Base-by-base conservation (phyloP, 1,140 invertebrate genomes). In the Lethrus apterus region DNA sequence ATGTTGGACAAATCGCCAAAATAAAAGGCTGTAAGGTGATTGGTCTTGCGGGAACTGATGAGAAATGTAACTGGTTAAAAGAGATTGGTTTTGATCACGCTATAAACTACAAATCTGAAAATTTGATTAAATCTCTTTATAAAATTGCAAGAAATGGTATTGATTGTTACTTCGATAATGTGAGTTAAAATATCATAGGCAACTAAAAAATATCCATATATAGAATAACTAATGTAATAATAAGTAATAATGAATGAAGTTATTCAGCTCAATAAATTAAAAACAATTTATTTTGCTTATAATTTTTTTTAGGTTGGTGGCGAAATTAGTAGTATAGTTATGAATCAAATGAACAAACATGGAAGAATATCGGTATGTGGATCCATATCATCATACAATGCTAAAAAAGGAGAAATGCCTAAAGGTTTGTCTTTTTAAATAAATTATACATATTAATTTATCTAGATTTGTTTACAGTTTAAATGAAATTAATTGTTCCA, bases 121-220 rank as follows among this genome's bases (percentile, higher is more conserved):
- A 79, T 47, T 41, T 83, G 23, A 57, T 57, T 2, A 34, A 63
- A 20, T 70, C 67, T 17, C 64, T 85, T n/a, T 75, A 69, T 52
- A 67, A 78, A 62, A 70, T 64, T 18, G 81, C 79, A 13, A 80
- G 81, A 0, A 67, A 80, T 10, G 79, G 78, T 20, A 63, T 85
- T 4, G 79, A 85, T 54, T 79, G 78, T 49, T 84, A 83, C 54
- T 84, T 84, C 65, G 82, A 84, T 55, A 84, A 84, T 65, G 82
- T 83, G 68, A 41, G 30, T 32, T n/a, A n/a, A n/a, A n/a, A n/a
- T 8, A 7, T 29, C n/a, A 29, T 29, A 57, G 66, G 10, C 8
- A 13, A 9, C 7, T 10, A 5, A 9, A 18, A 18, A n/a, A 41
- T 24, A 9, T 5, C 13, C 15, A 19, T 36, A 7, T 14, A 7